A percentile compares a stretch with the other conserved stretches of the same genome.
Conservation (phyloP, 2,113 vertebrate species). For the Mola mola region DNA sequence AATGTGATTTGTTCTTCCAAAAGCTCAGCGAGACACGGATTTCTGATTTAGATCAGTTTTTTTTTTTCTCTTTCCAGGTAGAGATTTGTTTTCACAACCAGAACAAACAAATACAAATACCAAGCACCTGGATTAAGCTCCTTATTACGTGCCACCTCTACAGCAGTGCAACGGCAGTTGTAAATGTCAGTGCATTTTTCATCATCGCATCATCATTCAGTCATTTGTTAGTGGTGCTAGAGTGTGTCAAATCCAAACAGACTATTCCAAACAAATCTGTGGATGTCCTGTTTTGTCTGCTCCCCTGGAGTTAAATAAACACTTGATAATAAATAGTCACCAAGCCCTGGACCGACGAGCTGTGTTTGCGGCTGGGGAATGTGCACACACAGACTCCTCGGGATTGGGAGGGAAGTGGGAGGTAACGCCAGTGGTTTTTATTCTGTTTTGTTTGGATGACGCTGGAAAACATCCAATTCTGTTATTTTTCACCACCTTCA, state of each 20-base stretch:
- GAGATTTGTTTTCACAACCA: too few species aligned
- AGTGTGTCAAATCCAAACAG: constrained; percentile 45
- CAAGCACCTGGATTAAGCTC: too few species aligned
- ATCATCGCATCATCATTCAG: background rate
- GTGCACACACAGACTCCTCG: constrained; percentile 37
- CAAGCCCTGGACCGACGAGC: constrained; percentile 32
- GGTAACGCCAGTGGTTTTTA: constrained; percentile 11
- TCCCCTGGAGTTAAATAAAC: constrained; percentile 67
- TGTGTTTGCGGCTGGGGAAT: constrained; percentile 58
- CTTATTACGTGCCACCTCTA: too few species aligned
- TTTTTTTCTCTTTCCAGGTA: too few species aligned
- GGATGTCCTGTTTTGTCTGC: constrained; percentile 68
- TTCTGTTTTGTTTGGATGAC: constrained; percentile 58
- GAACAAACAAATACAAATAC: too few species aligned
- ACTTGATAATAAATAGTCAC: constrained; percentile 61
- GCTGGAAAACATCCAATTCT: constrained; percentile 1
- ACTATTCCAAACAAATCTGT: constrained; percentile 27
- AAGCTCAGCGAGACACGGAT: too few species aligned
- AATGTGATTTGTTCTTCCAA: too few species aligned
- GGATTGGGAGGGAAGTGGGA: constrained; percentile 33
- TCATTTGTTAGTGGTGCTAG: constrained; percentile 9
- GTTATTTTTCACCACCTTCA: constrained; percentile 27
- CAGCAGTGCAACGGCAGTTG: background rate
- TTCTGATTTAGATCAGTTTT: too few species aligned
- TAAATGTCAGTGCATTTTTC: background rate